These are phyloP conservation scores for Halisarca cf. caerulea DNA, from an alignment of 37 sponge, comb jelly and placozoan species.

Conservation along the genomic window DNA sequence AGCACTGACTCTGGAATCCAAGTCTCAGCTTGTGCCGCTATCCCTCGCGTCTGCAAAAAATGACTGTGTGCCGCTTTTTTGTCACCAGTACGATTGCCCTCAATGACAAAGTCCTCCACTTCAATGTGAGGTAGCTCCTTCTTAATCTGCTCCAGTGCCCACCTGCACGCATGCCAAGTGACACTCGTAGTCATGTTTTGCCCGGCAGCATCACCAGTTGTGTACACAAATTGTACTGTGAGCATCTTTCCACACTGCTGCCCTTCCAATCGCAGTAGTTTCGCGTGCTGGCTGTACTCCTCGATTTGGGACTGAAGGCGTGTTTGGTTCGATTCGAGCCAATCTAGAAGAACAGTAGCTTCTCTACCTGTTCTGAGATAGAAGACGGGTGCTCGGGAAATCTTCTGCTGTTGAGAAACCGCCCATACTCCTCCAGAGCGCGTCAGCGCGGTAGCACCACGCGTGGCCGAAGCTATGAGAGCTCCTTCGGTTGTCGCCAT, in stretches of 20 bases:
- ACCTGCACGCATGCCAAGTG: constrained; percentile 71
- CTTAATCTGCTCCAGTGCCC: constrained; percentile 39
- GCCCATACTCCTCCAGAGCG: constrained; percentile 63
- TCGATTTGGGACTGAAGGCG: constrained; percentile 42
- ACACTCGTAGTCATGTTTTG: constrained; percentile 83
- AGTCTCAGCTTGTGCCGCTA: constrained; percentile 71
- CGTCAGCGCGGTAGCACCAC: constrained; percentile 65
- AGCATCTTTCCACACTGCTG: constrained; percentile 40
- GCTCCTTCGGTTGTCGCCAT: constrained; percentile 84
- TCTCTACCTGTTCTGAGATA: constrained; percentile 29
- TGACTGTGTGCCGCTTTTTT: constrained; percentile 49
- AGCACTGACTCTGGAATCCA: constrained; percentile 76
- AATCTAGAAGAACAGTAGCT: constrained; percentile 35
- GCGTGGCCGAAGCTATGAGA: constrained; percentile 74
- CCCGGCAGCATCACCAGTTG: constrained; percentile 67
- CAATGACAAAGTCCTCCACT: constrained; percentile 53
- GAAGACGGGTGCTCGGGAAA: constrained; percentile 58
- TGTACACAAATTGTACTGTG: constrained; percentile 46
- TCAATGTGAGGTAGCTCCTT: constrained; percentile 44
- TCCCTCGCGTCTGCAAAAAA: constrained; percentile 39
- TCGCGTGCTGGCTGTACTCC: constrained; percentile 64
- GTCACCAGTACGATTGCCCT: constrained; percentile 55
- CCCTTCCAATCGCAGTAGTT: constrained; percentile 31
- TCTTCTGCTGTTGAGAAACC: constrained; percentile 21
- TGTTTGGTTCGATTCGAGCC: constrained; percentile 33